Evolutionary conservation across 2,113 vertebrate genomes (phyloP), one percentile per base, ranked within the genome.

Genomic region (Cryptomyrus ogoouensis): DNA sequence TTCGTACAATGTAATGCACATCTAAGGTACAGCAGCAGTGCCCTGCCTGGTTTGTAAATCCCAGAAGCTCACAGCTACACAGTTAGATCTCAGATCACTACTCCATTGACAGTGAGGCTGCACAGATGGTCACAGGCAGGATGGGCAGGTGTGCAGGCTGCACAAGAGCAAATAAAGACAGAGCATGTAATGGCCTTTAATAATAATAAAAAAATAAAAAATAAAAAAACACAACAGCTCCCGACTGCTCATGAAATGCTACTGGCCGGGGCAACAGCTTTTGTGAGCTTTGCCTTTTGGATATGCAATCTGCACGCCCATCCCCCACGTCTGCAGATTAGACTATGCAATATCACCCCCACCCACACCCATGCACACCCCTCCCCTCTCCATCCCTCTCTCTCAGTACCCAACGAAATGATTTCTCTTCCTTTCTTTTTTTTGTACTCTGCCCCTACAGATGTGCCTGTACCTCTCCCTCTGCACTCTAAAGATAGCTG

Each of bases 301-400:
- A 92, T 90, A 91, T 89, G 90, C 85, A 91, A 90, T 90, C 89
- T 70, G 90, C 62, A 90, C 46, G 5, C 90, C 92, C 92, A 91
- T 91, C 91, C 92, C 91, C 91, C 74, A 89, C 83, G 89, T 90
- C 92, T 92, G 92, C 88, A 92, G 91, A 93, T 92, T 94, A 93
- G 90, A 93, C 95, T 96, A 95, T 95, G 93, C 95, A 95, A 95
- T 95, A 95, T 94, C 93, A 95, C 94, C 94, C 93, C 91, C 94
- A 93, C 93, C 94, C 42, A 83, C 88, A 47, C 39, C 87, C 87
- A 19, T 44, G 92, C 92, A 91, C 93, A 91, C 90, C 92, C 94
- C 92, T 91, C 89, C 91, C 91, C 86, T 88, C 91, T 66, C 90
- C 62, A 19, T 88, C 90, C 70, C 80, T 91, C 91, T 91, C 89